Base-by-base conservation (phyloP, 2,888 invertebrate genomes). In the Acleris cristana region DNA sequence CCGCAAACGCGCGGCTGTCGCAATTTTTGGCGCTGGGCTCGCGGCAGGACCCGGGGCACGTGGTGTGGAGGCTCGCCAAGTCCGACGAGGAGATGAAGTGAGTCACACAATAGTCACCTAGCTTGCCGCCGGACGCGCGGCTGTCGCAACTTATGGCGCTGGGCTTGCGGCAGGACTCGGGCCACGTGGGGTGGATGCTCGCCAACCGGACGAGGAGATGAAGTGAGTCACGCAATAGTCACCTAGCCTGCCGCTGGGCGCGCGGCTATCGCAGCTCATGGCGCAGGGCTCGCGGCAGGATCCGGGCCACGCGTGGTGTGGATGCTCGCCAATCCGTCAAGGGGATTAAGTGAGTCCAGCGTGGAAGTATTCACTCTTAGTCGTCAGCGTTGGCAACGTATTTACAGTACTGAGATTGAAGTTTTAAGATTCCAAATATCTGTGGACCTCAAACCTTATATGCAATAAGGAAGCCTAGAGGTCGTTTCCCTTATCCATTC, bases 31-130 rank as follows among this genome's bases (percentile, higher is more conserved):
- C 96, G 0, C 93, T 97, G 56, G 97, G 97, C 2, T 95, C 95
- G 64, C 87, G 94, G 14, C 90, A 95, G 63, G 94, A 94, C 73
- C 95, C 95, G 8, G 95, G 95, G 6, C 95, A 95, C 73, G 96
- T 97, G 10, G 95, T 96, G 71, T 97, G 96, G 97, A 95, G 97
- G 93, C 94, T 97, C 70, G 96, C 96, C 30, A 95, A 96, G 83
- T 96, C 96, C 18, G 95, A 96, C 73, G 93, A 95, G 21, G 97
- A 97, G 89, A 95, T 97, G 83, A 96, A 95, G 97, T 97, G 85
- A 34, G 34, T 34, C 12, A 34, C 34, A 2, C 10, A 34, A 34
- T 10, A 2, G 34, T 34, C 34, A 34, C 10, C 34, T 3, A 10
- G 34, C 26, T 91, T 96, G 73, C 97, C 97, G 0, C 93, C 93